These are phyloP conservation scores for Eubasilissa regina DNA, from an alignment of 1,140 invertebrate species.

Conservation along the genomic window DNA sequence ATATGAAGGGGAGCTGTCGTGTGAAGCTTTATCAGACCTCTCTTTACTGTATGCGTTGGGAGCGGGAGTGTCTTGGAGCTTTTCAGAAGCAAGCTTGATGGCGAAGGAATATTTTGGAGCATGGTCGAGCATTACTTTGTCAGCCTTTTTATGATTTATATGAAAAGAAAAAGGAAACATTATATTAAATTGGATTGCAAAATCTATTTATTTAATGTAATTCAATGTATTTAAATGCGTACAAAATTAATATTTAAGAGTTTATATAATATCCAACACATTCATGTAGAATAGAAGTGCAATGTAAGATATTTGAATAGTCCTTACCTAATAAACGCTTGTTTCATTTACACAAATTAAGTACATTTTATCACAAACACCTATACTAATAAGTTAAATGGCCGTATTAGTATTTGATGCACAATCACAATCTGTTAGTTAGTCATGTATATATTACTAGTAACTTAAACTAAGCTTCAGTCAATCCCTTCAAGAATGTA, in stretches of 20 bases:
- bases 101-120: conserved; percentile 72
- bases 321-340: neutral
- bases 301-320: neutral
- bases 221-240: neutral
- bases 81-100: conserved; percentile 66
- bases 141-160: neutral
- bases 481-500: neutral
- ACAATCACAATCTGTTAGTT: conserved; percentile 36
- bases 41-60: conserved; percentile 77
- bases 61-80: conserved; percentile 68
- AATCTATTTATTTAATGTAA: conserved; percentile 10
- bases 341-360: neutral
- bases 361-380: conserved; percentile 43
- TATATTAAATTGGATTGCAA: neutral
- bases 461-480: neutral
- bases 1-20: conserved; percentile 71
- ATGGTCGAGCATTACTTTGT: conserved; percentile 70
- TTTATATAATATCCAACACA: neutral
- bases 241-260: neutral
- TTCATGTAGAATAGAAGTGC: no score
- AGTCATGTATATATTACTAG: neutral
- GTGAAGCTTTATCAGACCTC: conserved; percentile 73
- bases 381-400: conserved; percentile 32
- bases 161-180: conserved; percentile 23
- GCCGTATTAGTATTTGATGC: conserved; percentile 38